Percentiles rank a stretch among this genome's conserved stretches.
phyloP scores from a whole-genome alignment of 2,888 invertebrate genomes.

The Cenopis cana region DNA sequence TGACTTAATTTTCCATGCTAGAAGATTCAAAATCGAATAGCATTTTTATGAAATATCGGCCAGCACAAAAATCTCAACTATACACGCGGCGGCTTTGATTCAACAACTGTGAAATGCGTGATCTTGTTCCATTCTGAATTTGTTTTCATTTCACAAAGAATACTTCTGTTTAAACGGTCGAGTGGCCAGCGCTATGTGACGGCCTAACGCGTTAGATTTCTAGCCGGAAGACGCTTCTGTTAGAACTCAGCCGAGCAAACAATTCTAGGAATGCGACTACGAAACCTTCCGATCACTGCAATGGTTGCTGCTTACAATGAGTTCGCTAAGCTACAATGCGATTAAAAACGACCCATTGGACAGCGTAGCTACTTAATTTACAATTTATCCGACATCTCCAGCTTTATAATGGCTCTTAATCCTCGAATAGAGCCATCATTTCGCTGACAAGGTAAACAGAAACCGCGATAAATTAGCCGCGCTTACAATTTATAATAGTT shows the following conservation, averaged over 20 bases:
- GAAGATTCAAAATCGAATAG: too few relatives aligned
- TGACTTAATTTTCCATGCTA: too few relatives aligned
- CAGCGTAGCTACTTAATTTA: slow-evolving; percentile 18
- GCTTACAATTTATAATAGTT: slow-evolving; percentile 69
- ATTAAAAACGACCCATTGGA: slow-evolving; percentile 21
- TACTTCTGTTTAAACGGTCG: slow-evolving; percentile 45
- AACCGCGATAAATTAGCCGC: slow-evolving; percentile 69
- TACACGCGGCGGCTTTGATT: slow-evolving; percentile 74
- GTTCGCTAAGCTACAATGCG: slow-evolving; percentile 31
- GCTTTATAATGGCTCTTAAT: slow-evolving; percentile 18
- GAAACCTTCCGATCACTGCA: slow-evolving; percentile 36
- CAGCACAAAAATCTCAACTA: too few relatives aligned
- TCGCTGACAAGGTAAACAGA: slow-evolving; percentile 62
- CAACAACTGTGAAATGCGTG: slow-evolving; percentile 59
- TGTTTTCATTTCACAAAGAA: slow-evolving; percentile 45
- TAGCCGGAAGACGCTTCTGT: slow-evolving; percentile 39
- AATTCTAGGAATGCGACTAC: slow-evolving; percentile 37
- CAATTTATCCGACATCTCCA: slow-evolving; percentile 20
- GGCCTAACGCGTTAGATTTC: slow-evolving; percentile 36
- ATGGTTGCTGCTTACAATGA: slow-evolving; percentile 27
- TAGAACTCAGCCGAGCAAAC: slow-evolving; percentile 30
- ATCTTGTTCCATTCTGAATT: slow-evolving; percentile 58
- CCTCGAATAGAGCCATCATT: slow-evolving; percentile 59
- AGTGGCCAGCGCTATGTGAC: slow-evolving; percentile 40
- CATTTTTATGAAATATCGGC: too few relatives aligned